Evolutionary conservation across 2,888 invertebrate genomes (phyloP), one percentile per base, ranked within the genome.

Genomic region (Cephus nigrinus): DNA sequence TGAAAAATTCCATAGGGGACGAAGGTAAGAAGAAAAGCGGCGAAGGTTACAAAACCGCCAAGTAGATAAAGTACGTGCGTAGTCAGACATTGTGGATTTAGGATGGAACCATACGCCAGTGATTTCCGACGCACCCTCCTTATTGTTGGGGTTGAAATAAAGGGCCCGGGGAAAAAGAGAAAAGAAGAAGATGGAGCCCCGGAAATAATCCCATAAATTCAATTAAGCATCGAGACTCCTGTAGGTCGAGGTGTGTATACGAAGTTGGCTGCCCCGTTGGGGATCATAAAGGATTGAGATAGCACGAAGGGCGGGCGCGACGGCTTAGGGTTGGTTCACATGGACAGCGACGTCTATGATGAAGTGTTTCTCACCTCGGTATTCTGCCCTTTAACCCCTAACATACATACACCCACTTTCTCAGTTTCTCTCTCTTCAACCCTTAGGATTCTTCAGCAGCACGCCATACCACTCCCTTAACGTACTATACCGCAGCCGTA

Each of bases 321-420:
- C 71, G 71, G 71, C 71, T 33, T 71, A 71, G 71, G 71, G 71
- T 82, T 82, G 69, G 82, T 75, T 36, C 30, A 33, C 75, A 75
- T 71, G 75, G 55, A 82, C 82, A 80, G 80, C 80, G 79, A 76
- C 75, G 76, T 75, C 77, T 78, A 68, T 85, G 83, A 83, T 80
- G 78, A 83, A 85, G 81, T 80, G 82, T 82, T 82, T 81, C 82
- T 81, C 84, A 78, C 81, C 77, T 83, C 55, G 55, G 55, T 55
- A 23, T 55, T 15, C 55, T 80, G 79, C 72, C 11, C 30, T 36
- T 33, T 36, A 30, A 12, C 74, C 30, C 15, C 35, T 4, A 9
- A 23, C 23, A 23, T 5, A 23, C 23, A 55, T 23, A 23, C 15
- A 23, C 2, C 23, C 23, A 55, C 23, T 55, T 23, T 55, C 55